Evolutionary conservation across 2,888 invertebrate species (phyloP), one percentile per base, ranked within the genome.

Genomic region (Cataglyphis altisquamis): DNA sequence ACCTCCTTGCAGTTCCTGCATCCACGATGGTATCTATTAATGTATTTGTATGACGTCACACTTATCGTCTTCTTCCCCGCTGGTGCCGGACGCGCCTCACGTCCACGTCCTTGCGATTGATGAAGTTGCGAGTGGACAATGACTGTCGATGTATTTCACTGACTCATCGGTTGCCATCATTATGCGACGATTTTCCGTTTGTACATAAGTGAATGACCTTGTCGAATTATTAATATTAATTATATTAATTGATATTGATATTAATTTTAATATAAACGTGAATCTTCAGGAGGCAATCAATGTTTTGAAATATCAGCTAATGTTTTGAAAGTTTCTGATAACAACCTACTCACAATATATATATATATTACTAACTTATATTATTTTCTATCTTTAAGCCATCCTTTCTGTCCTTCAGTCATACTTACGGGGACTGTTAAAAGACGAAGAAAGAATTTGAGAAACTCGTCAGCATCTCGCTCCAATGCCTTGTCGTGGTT

Each of bases 11-110:
- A 21, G 73, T 41, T 78, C 39, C 83, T 78, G 73, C 83, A 73
- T 55, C 82, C 78, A 82, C 73, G 64, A 84, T 75, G 84, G 87
- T 86, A 87, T 89, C 91, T 91, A 92, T 92, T 92, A 91, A 92
- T 93, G 91, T 93, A 94, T 93, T 93, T 94, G 93, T 89, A 89
- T 92, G 91, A 93, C 92, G 94, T 93, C 90, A 91, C 89, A 91
- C 89, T 91, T 90, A 93, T 92, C 88, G 91, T 86, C 91, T 90
- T 87, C 77, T 87, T 86, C 83, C 75, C 66, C 68, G 41, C 83
- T 41, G 29, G 12, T 55, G 63, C 80, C 21, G 52, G 25, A 39
- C n/a, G 36, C 77, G 36, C 77, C 6, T 18, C 18, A 25, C n/a
- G 80, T 74, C 73, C 62, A 48, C 52, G 64, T 80, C 67, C 84